A percentile compares a stretch with the other conserved stretches of the same genome.
Conservation (phyloP, 2,113 vertebrate species). For the Alaudala cheleensis region DNA sequence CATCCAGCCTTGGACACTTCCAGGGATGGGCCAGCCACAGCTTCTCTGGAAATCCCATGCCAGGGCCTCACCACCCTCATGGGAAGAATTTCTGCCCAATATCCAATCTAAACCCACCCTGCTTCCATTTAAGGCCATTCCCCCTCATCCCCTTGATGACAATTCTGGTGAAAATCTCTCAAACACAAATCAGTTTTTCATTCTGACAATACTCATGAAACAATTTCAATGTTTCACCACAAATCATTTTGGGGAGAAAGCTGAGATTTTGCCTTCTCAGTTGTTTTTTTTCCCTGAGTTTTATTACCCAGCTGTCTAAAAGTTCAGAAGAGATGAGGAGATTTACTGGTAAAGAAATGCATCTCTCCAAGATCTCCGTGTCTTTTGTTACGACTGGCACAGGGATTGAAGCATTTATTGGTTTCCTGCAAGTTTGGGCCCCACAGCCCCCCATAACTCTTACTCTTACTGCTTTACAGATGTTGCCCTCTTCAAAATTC, state of each 20-base stretch:
- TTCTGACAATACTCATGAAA: neutral
- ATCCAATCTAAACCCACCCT: neutral
- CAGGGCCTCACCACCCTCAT: fast-evolving
- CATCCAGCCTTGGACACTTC: fast-evolving
- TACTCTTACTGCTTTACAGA: neutral
- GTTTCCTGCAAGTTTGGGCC: neutral
- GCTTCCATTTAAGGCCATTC: neutral
- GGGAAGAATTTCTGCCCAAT: neutral
- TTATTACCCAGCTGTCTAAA: neutral
- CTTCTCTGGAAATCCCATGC: fast-evolving
- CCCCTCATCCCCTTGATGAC: fast-evolving
- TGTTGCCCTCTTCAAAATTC: neutral
- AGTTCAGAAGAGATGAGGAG: neutral
- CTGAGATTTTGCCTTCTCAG: neutral
- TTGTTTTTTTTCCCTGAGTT: neutral
- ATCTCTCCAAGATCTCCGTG: neutral
- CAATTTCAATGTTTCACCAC: neutral
- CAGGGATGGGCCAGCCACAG: neutral
- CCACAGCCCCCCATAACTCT: neutral
- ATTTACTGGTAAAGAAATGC: neutral
- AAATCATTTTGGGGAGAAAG: neutral
- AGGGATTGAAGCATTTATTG: neutral
- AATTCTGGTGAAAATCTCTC: neutral
- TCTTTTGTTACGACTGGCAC: neutral
- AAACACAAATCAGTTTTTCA: neutral